Evolutionary conservation across 2,797 vertebrate genomes (phyloP), one percentile per base, ranked within the genome.

Genomic region (Psittacula echo): DNA sequence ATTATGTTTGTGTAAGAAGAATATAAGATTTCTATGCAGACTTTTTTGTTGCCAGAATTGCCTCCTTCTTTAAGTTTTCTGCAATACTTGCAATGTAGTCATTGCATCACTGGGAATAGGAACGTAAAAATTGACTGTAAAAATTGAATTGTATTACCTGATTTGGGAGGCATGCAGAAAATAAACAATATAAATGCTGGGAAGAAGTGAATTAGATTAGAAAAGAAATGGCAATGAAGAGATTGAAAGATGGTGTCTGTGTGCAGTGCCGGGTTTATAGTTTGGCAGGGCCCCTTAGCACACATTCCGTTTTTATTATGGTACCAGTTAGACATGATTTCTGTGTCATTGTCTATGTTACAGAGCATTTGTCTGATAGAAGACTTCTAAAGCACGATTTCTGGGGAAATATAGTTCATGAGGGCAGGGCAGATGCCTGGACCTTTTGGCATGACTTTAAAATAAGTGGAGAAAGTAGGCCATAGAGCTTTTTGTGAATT

Each of bases 111-210:
- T 94, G 85, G 84, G 80, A 94, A 77, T 80, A 85, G 32, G 23
- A 64, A 65, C 67, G 26, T 60, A 64, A 73, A 87, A 94, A 78
- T 67, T 76, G 50, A 74, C 39, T 92, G 89, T 85, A 60, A 86
- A 91, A 96, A 94, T 84, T 64, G 79, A 96, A 87, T 94, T 82
- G 41, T 81, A 84, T 94, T 94, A 21, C 87, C 51, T 70, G 64
- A 56, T 78, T 67, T 81, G 83, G 87, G 67, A 96, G 85, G 51
- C 67, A 21, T 79, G 89, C 32, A 61, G 39, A 67, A 90, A 23
- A 26, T 87, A 78, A 96, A 24, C 32, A 56, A 54, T 41, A 8
- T 64, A 88, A 91, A 56, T 37, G 56, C 50, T 23, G 30, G n/a
- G 76, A 67, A 72, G 66, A 85, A 87, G 65, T 83, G 84, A 92